Conservation (phyloP, 2,113 vertebrate species). For the Anseranas semipalmata region DNA sequence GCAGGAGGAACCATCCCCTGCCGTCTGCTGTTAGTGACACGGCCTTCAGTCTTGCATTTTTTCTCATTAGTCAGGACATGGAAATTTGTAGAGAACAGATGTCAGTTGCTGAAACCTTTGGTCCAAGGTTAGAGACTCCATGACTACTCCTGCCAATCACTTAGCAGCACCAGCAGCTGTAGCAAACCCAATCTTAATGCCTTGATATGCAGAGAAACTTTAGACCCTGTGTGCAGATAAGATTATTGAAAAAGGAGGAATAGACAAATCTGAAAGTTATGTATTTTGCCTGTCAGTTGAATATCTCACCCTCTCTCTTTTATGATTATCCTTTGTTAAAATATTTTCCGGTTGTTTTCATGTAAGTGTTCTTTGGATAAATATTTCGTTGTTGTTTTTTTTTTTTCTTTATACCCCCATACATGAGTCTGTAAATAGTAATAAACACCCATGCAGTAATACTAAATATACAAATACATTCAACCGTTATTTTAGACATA, state of each 20-base stretch:
- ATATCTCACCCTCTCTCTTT: background rate
- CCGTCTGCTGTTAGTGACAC: background rate
- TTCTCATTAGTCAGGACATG: background rate
- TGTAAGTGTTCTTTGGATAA: background rate
- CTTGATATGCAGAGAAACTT: background rate
- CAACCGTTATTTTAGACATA: background rate
- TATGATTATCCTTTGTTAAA: background rate
- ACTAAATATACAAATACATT: constrained; percentile 16
- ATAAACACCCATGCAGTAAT: background rate
- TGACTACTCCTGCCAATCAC: rapidly evolving
- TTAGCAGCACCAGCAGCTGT: background rate
- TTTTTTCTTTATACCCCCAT: background rate
- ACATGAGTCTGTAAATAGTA: background rate
- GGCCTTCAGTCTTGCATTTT: background rate
- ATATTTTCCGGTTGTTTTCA: background rate
- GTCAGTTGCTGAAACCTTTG: background rate
- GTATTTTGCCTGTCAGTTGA: background rate
- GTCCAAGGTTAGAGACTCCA: background rate
- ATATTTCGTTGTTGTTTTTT: background rate
- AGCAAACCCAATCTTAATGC: rapidly evolving
- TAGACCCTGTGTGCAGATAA: background rate
- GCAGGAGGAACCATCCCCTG: background rate
- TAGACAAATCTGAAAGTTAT: background rate
- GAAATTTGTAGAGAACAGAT: background rate
- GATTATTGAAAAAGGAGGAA: background rate